Conservation (phyloP, 2,888 invertebrate species). For the Platycheirus albimanus region DNA sequence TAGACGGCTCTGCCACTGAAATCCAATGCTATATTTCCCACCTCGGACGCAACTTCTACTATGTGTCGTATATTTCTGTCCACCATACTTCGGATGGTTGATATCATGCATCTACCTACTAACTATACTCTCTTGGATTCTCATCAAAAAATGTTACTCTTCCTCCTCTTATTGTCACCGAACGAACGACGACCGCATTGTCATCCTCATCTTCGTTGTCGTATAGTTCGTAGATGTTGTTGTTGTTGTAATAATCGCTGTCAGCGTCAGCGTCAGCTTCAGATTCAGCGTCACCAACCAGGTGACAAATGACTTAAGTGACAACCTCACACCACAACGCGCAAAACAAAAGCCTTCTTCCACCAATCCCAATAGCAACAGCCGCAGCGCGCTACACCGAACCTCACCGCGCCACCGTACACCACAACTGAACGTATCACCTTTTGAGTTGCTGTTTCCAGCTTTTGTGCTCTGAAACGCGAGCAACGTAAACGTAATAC, state of each 20-base stretch:
- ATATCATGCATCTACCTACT: no score
- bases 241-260: no score
- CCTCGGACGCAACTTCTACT: constrained; percentile 42
- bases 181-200: no score
- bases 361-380: constrained; percentile 14
- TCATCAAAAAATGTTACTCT: constrained; percentile 43
- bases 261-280: no score
- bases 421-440: constrained; percentile 54
- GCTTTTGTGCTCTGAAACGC: not conserved
- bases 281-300: constrained; percentile 26
- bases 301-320: constrained; percentile 72
- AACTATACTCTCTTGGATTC: constrained; percentile 35
- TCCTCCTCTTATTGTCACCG: constrained; percentile 46
- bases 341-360: constrained; percentile 68
- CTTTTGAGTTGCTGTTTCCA: constrained; percentile 21
- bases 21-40: constrained; percentile 65
- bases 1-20: constrained; percentile 34
- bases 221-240: not conserved
- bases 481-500: not conserved
- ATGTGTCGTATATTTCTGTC: constrained; percentile 10
- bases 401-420: constrained; percentile 22
- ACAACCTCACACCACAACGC: constrained; percentile 69
- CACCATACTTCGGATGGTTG: not conserved
- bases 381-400: no score
- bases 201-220: no score